Evolutionary conservation across 2,113 vertebrate species (phyloP), one percentile per base, ranked within the genome.

Genomic region (Xenopus borealis): DNA sequence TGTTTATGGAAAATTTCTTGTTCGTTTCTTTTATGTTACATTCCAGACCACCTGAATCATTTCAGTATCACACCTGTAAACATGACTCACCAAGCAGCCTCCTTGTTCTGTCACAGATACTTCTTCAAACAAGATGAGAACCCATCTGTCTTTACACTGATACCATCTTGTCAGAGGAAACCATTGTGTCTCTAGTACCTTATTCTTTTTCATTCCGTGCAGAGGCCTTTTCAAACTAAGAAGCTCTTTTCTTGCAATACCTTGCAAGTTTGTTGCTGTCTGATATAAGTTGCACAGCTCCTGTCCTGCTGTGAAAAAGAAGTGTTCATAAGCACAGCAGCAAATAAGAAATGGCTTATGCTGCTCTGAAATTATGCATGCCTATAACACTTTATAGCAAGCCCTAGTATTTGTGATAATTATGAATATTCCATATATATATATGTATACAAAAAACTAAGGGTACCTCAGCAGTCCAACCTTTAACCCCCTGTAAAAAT

Each of bases 21-120:
- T 16, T 55, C 30, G 0, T 8, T 20, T 52, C 64, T 79, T 20
- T 1, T 3, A 80, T 77, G 75, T 80, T 55, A 55, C 69, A 57
- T 80, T 80, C 78, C 80, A 71, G 80, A 78, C 72, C 70, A 66
- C 69, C 79, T 66, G 47, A 61, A 44, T 66, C 62, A n/a, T 61
- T 10, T 62, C 0, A 79, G 78, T 72, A 80, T 76, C 80, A 67
- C 79, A 81, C 80, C 78, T 82, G 66, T 68, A 58, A 0, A 4
- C 4, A 0, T 5, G 4, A 80, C 71, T 78, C 62, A 16, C 0
- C 16, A 33, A 0, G 0, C 45, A 53, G 20, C 0, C 46, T 65
- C 13, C 63, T 75, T 10, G 0, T 0, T 11, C 45, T 0, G 0
- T 72, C 72, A 55, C 47, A 66, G 66, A 70, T 33, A 30, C 53